Evolutionary conservation across 2,797 vertebrate species (phyloP).

Genomic region (Cirrhinus molitorella): DNA sequence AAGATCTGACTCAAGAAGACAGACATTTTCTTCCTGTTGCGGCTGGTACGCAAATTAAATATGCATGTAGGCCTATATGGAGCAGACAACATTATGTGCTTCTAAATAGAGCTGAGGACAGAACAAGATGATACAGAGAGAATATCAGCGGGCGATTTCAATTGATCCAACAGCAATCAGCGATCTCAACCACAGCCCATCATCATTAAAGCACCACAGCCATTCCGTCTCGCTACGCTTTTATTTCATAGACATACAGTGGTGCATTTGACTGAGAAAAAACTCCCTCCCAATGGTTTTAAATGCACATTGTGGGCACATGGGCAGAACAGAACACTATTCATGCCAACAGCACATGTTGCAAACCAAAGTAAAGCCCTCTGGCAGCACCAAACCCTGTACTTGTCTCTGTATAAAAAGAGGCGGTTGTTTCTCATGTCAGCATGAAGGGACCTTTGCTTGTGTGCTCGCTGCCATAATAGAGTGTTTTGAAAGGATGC

Average conservation of each 20-base stretch:
- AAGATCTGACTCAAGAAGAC: not conserved
- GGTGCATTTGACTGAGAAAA: slow-evolving; percentile 6
- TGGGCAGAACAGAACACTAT: slow-evolving; percentile 25
- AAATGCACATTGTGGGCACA: slow-evolving; percentile 19
- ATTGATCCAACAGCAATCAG: slow-evolving; percentile 20
- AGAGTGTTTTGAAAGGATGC: not conserved
- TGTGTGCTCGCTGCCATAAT: not conserved
- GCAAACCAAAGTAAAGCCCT: slow-evolving; percentile 20
- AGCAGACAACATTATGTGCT: not conserved
- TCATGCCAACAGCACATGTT: slow-evolving; percentile 41
- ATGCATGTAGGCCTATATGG: slow-evolving; percentile 5
- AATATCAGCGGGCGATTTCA: slow-evolving; percentile 13
- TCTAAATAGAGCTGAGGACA: slow-evolving; percentile 9
- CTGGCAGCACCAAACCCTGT: slow-evolving; percentile 9
- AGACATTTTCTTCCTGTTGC: not conserved
- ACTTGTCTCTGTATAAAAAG: slow-evolving; percentile 21
- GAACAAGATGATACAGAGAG: slow-evolving; percentile 2
- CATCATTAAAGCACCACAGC: slow-evolving; percentile 32
- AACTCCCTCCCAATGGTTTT: not conserved
- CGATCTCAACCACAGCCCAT: not conserved
- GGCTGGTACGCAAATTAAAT: slow-evolving; percentile 5
- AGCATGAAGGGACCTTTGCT: not conserved
- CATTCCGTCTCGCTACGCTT: not conserved
- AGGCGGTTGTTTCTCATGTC: slow-evolving; percentile 30
- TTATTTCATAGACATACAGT: slow-evolving; percentile 23